phyloP scores from a whole-genome alignment of 1,140 invertebrate genomes.

The Diploscapter pachys region DNA sequence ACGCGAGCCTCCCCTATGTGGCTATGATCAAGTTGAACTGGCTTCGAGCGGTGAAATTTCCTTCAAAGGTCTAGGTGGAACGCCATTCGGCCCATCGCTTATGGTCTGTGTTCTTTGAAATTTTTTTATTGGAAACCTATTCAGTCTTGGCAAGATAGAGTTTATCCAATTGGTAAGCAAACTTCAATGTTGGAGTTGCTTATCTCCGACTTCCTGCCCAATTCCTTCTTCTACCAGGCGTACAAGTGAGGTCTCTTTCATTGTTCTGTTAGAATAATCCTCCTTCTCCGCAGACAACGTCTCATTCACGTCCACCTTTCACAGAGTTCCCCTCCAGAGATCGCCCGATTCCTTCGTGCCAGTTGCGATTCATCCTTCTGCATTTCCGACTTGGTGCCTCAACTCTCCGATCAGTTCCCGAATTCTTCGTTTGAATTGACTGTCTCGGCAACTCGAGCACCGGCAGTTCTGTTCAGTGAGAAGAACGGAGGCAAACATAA shows the following conservation, averaged over 20 bases:
- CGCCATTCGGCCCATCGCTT: conserved; percentile 38
- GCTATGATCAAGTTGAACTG: conserved; percentile 35
- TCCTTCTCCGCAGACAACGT: background rate
- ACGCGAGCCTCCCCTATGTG: conserved; percentile 35
- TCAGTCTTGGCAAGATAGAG: conserved; percentile 2
- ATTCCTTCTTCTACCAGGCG: conserved; percentile 42
- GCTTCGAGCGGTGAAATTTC: conserved; percentile 41
- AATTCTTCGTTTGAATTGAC: conserved; percentile 26
- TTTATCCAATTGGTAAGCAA: conserved; percentile 12
- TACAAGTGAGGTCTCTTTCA: conserved; percentile 32
- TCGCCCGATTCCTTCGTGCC: conserved; percentile 23
- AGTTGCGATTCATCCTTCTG: conserved; percentile 22
- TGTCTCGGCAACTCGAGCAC: conserved; percentile 28
- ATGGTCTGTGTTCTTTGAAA: conserved; percentile 22
- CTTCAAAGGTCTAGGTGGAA: conserved; percentile 31
- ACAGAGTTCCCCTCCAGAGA: conserved; percentile 3
- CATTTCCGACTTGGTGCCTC: conserved; percentile 27
- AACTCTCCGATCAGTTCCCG: conserved; percentile 23
- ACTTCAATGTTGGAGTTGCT: conserved; percentile 29
- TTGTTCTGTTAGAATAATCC: background rate
- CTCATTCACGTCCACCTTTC: background rate
- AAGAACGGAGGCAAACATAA: conserved; percentile 26
- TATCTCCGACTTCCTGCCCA: conserved; percentile 39
- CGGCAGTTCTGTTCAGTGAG: conserved; percentile 28
- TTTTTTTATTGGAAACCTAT: no score